Conservation (phyloP, 2,888 invertebrate species). For the Andrena minutula region DNA sequence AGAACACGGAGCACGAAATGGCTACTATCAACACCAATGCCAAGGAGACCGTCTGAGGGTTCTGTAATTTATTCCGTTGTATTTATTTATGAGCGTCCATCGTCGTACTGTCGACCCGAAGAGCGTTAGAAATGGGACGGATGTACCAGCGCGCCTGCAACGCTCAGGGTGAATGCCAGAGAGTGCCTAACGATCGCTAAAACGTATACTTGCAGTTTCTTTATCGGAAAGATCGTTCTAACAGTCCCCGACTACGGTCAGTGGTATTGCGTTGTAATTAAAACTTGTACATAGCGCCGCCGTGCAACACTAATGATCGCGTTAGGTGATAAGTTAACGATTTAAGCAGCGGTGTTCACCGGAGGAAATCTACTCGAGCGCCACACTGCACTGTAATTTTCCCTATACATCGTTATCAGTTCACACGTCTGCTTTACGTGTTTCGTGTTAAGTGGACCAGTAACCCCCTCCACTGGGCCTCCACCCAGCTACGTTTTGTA, state of each 20-base stretch:
- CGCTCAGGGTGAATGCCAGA: neutral
- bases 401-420: conserved; percentile 45
- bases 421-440: conserved; percentile 37
- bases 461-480: conserved; percentile 32
- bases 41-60: conserved; percentile 78
- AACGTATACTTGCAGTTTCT: conserved; percentile 8
- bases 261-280: conserved; percentile 72
- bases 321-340: conserved; percentile 48
- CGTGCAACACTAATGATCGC: conserved; percentile 67
- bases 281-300: conserved; percentile 79
- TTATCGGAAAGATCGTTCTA: conserved; percentile 1
- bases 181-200: conserved; percentile 21
- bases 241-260: conserved; percentile 16
- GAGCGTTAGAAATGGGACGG: too few relatives aligned
- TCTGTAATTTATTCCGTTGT: conserved; percentile 75
- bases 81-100: conserved; percentile 70
- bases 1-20: conserved; percentile 81
- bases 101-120: neutral
- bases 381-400: conserved; percentile 5
- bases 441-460: conserved; percentile 53
- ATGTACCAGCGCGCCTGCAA: neutral
- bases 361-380: neutral
- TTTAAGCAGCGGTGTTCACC: conserved; percentile 12
- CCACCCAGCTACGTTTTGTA: conserved; percentile 71
- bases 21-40: conserved; percentile 77